phyloP scores from a whole-genome alignment of 2,797 vertebrate species.

The Melanotaenia parkinsoni region DNA sequence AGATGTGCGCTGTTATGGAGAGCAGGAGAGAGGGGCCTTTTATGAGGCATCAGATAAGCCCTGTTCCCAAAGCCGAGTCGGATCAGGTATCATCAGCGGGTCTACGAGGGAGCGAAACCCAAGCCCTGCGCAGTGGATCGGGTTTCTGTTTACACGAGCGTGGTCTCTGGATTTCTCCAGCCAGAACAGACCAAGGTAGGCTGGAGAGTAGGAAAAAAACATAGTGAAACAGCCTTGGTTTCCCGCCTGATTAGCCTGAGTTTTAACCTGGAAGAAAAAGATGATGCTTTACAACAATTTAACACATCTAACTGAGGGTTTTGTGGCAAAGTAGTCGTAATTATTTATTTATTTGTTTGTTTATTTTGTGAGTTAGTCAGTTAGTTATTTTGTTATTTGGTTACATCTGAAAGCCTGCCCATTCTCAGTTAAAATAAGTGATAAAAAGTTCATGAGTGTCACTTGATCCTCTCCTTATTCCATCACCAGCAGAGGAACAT shows the following conservation, averaged over 20 bases:
- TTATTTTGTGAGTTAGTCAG: background rate
- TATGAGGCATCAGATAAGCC: conserved; percentile 91
- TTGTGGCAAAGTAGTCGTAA: background rate
- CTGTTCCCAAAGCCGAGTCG: conserved; percentile 88
- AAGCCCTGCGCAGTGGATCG: conserved; percentile 83
- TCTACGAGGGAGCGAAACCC: conserved; percentile 90
- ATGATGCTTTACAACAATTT: background rate
- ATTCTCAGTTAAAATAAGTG: background rate
- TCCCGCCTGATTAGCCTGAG: conserved; percentile 39
- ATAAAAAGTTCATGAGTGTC: conserved; percentile 13
- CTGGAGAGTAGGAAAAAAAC: conserved; percentile 26
- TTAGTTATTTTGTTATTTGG: too few species aligned
- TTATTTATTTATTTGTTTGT: too few species aligned
- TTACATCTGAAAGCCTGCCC: background rate
- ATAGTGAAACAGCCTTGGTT: conserved; percentile 59
- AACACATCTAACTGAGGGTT: background rate
- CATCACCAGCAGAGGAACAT: conserved; percentile 41
- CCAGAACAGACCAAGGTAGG: conserved; percentile 49
- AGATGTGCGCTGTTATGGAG: conserved; percentile 94
- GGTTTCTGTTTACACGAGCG: conserved; percentile 93
- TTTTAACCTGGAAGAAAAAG: background rate
- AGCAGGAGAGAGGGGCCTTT: conserved; percentile 79
- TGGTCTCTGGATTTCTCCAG: conserved; percentile 90
- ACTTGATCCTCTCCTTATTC: conserved; percentile 34
- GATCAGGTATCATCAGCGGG: conserved; percentile 88